Base-by-base conservation (phyloP, 2,113 vertebrate species). In the Madoqua kirkii region DNA sequence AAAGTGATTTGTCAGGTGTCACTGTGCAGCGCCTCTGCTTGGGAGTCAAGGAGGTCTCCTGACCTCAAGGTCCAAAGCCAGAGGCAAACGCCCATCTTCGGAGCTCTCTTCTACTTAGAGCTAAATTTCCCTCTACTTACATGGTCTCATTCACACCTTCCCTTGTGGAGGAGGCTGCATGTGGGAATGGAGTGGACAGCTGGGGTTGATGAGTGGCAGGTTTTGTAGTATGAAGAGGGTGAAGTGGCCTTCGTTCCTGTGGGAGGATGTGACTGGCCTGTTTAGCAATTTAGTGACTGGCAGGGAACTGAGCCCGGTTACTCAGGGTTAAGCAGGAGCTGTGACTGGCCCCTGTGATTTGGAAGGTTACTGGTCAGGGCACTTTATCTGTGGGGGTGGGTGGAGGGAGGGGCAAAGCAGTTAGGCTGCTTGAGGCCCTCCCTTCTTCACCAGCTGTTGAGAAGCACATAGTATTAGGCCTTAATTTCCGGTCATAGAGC, bases 371-470 rank as follows among this genome's bases (percentile, higher is more conserved):
- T 67, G 67, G 29, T 54, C 9, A 2, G 29, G 14, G 52, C 36
- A 6, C 11, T 43, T 89, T 5, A 25, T 27, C 45, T 40, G 6
- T 12, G 82, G 86, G 86, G 27, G 23, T 29, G 13, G 85, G 21
- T 12, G 25, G 23, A 67, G 11, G 64, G 62, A 57, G 40, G 31
- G 31, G 31, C 81, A 36, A 3, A 25, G 21, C 7, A 23, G 13
- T 25, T 16, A 25, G 92, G n/a, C 29, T n/a, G 2, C 25, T 48
- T 1, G 50, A 57, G 33, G 33, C 16, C 67, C n/a, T 40, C 57
- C 25, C 0, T 3, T 29, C 48, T 33, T 86, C 27, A n/a, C 19
- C n/a, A 10, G 57, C 3, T 67, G 45, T 48, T 0, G 1, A 60
- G 43, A 23, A 87, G 60, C 43, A 25, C 14, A 3, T 13, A 12